Evolutionary conservation across 2,797 vertebrate genomes (phyloP), one percentile per base, ranked within the genome.

Genomic region (Eulemur albifrons): DNA sequence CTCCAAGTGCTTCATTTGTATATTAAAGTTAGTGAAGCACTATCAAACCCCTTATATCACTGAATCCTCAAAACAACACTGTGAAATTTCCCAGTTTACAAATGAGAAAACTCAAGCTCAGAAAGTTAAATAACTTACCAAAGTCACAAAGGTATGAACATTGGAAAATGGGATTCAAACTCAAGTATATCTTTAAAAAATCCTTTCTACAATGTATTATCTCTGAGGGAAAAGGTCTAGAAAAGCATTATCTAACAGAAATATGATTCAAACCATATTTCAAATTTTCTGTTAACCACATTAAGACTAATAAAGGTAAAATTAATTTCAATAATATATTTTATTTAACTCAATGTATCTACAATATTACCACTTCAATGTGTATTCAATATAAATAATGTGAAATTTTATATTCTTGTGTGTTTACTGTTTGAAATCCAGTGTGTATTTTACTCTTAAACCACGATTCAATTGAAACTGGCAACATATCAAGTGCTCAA

Each of bases 181-280:
- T 77, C 27, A 93, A 73, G 23, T 12, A 35, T 35, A 43, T 83
- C 43, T 77, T 82, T 61, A 10, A 70, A 94, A 87, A 65, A 52
- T 27, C 6, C 65, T 95, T 94, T 93, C 43, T 73, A 83, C 35
- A 57, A 21, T 23, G 40, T 86, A 75, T 9, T 80, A 0, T 69
- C 65, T 84, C 57, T 95, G 52, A 96, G 54, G 76, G 73, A 94
- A 95, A 81, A 40, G 11, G 50, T 81, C 72, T 77, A 88, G 35
- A 85, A 89, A 18, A 59, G 32, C 21, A 72, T 23, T 77, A 50
- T 40, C 9, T 70, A 88, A 80, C 0, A 85, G 50, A 85, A 92
- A 89, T 43, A 79, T 32, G 32, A 85, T 63, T 48, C 8, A 88
- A 90, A 35, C 27, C n/a, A 45, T 35, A 89, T 9, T 93, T 93